phyloP scores from a whole-genome alignment of 1,140 invertebrate species.

The Contarinia nasturtii region DNA sequence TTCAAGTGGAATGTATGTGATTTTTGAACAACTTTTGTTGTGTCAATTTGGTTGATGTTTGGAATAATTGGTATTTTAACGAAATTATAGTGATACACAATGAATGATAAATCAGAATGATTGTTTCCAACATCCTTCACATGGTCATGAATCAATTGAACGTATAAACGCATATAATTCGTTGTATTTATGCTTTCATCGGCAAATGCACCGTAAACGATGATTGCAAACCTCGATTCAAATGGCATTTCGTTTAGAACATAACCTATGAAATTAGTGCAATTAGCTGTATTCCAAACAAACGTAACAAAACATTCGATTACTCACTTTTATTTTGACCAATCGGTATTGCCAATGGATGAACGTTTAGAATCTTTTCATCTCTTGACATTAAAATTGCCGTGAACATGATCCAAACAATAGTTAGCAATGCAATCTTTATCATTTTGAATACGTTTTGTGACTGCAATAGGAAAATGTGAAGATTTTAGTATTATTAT shows the following conservation, averaged over 20 bases:
- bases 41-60: constrained; percentile 8
- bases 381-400: constrained; percentile 33
- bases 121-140: neutral
- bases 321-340: constrained; percentile 14
- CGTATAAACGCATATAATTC: neutral
- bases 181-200: neutral
- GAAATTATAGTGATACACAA: neutral
- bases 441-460: neutral
- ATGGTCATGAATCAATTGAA: neutral
- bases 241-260: neutral
- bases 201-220: neutral
- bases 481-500: too few relatives aligned
- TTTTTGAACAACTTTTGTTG: constrained; percentile 27
- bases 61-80: constrained; percentile 14
- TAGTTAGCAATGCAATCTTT: constrained; percentile 20
- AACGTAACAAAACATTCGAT: neutral
- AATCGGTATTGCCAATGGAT: constrained; percentile 31
- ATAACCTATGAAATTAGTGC: neutral
- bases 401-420: constrained; percentile 31
- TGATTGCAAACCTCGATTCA: neutral
- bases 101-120: neutral
- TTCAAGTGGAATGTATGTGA: constrained; percentile 25
- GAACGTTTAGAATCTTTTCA: constrained; percentile 29
- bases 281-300: neutral
- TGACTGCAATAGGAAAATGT: too few relatives aligned